These are phyloP conservation scores for Caradrina clavipalpis DNA, from an alignment of 2,888 invertebrate genomes.

Conservation along the genomic window DNA sequence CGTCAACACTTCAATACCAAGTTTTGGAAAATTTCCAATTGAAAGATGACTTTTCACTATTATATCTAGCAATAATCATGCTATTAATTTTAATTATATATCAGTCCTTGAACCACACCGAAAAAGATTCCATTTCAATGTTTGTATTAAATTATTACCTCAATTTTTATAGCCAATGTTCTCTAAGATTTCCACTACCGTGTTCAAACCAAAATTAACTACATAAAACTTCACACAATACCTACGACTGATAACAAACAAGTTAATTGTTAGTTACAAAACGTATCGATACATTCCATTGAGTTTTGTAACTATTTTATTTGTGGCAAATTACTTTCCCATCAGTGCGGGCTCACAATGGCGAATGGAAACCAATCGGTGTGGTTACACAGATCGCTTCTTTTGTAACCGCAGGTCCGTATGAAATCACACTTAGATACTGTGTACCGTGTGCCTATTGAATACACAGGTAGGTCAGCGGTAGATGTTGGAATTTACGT, in stretches of 20 bases:
- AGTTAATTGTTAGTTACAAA: slow-evolving; percentile 66
- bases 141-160: no score
- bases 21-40: no score
- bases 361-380: slow-evolving; percentile 78
- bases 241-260: slow-evolving; percentile 32
- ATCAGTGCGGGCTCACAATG: slow-evolving; percentile 70
- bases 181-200: background rate
- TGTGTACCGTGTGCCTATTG: slow-evolving; percentile 46
- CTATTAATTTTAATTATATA: no score
- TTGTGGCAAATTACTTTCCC: slow-evolving; percentile 79
- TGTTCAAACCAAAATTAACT: background rate
- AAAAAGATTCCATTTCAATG: no score
- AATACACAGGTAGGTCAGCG: slow-evolving; percentile 55
- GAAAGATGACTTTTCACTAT: no score
- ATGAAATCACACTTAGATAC: slow-evolving; percentile 74
- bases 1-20: no score
- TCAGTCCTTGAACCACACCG: no score
- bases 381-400: slow-evolving; percentile 81
- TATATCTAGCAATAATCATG: no score
- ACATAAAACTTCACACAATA: slow-evolving; percentile 18
- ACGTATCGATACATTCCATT: slow-evolving; percentile 68
- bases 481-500: slow-evolving; percentile 28
- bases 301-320: slow-evolving; percentile 70
- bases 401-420: slow-evolving; percentile 80
- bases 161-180: no score